Conservation (phyloP, 1,140 invertebrate species). For the Apis cerana region DNA sequence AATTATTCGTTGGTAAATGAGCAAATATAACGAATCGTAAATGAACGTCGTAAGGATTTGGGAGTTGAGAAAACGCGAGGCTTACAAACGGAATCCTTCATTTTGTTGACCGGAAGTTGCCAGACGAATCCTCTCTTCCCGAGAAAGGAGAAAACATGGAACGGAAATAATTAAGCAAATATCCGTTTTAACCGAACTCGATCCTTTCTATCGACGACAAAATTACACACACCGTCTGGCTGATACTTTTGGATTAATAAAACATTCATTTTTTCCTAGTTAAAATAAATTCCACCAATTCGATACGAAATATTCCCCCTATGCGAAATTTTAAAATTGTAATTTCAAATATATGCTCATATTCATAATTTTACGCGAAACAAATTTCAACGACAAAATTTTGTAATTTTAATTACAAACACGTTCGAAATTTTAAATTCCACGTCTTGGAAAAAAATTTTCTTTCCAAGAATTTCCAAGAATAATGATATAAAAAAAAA, state of each 20-base stretch:
- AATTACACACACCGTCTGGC: neutral
- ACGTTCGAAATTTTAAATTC: too few relatives aligned
- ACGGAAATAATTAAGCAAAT: slow-evolving; percentile 39
- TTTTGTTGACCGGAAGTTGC: slow-evolving; percentile 38
- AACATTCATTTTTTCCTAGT: too few relatives aligned
- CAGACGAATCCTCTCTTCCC: neutral
- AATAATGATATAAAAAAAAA: too few relatives aligned
- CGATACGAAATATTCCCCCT: too few relatives aligned
- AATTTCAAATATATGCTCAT: too few relatives aligned
- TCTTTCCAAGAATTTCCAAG: too few relatives aligned
- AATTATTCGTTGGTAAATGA: slow-evolving; percentile 10
- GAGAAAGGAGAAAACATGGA: neutral
- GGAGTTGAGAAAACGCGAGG: neutral
- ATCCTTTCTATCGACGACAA: slow-evolving; percentile 6
- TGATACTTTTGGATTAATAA: neutral
- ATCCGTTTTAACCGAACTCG: neutral
- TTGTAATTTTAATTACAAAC: too few relatives aligned
- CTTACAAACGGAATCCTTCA: slow-evolving; percentile 45
- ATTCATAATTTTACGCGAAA: too few relatives aligned
- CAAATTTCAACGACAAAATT: too few relatives aligned
- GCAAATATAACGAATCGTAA: slow-evolving; percentile 27
- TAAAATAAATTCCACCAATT: too few relatives aligned
- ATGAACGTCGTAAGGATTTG: slow-evolving; percentile 2
- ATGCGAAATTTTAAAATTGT: too few relatives aligned
- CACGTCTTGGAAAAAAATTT: too few relatives aligned